phyloP scores from a whole-genome alignment of 2,888 invertebrate species.

The Lithosia quadra region DNA sequence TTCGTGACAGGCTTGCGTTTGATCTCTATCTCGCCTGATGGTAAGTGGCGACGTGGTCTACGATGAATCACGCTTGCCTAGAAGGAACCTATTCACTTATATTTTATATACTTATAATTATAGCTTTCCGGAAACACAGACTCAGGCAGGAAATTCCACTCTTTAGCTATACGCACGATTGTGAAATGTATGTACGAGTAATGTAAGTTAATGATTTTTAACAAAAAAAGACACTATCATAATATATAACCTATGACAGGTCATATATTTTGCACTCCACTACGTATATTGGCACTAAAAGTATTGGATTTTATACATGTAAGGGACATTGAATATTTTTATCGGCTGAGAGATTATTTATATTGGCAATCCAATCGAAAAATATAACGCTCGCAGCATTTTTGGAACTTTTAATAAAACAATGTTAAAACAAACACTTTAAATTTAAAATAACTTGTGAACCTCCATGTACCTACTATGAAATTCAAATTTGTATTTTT shows the following conservation, averaged over 20 bases:
- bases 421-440: not conserved
- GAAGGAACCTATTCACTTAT: no score
- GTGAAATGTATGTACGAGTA: no score
- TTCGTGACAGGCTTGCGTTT: no score
- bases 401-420: not conserved
- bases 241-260: not conserved
- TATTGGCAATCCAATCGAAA: conserved; percentile 10
- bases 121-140: no score
- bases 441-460: not conserved
- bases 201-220: not conserved
- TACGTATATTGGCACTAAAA: conserved; percentile 20
- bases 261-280: conserved; percentile 16
- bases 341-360: conserved; percentile 12
- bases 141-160: no score
- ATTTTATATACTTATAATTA: no score
- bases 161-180: no score
- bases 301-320: conserved; percentile 16
- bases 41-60: no score
- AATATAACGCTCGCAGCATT: not conserved
- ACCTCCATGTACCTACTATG: not conserved
- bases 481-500: not conserved
- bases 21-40: no score
- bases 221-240: conserved; percentile 7
- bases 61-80: no score
- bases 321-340: conserved; percentile 10